Conservation (phyloP, 2,113 vertebrate species). For the Callocephalon fimbriatum region DNA sequence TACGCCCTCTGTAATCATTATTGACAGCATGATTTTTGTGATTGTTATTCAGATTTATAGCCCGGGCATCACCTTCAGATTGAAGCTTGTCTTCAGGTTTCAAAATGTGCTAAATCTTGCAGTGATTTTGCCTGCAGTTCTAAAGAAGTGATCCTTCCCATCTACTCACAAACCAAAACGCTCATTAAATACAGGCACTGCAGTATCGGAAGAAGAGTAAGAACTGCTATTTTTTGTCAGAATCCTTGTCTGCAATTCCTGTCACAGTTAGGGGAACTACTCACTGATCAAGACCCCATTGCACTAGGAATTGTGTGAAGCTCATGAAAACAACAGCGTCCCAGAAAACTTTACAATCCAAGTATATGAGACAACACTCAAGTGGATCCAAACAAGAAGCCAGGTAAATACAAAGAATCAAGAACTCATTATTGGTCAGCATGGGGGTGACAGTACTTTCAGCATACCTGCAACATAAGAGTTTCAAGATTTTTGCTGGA, state of each 20-base stretch:
- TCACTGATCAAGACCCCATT: neutral
- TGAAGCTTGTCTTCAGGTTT: neutral
- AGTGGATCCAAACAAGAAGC: neutral
- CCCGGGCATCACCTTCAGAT: neutral
- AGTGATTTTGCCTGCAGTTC: neutral
- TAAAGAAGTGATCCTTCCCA: neutral
- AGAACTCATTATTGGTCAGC: neutral
- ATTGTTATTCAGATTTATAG: neutral
- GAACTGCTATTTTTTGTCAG: neutral
- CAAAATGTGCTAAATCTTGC: neutral
- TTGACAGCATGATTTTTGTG: neutral
- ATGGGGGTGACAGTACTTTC: neutral
- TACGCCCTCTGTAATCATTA: neutral
- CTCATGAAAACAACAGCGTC: neutral
- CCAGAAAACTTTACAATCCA: neutral
- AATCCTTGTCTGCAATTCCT: neutral
- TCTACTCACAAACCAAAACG: neutral
- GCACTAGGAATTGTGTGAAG: neutral
- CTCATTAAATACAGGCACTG: neutral
- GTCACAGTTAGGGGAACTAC: neutral
- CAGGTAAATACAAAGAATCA: neutral
- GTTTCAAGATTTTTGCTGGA: neutral
- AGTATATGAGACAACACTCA: rapidly evolving
- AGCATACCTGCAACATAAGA: neutral
- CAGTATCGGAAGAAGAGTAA: neutral